Conservation (phyloP, 2,888 invertebrate genomes). For the Aspidiotus destructor region DNA sequence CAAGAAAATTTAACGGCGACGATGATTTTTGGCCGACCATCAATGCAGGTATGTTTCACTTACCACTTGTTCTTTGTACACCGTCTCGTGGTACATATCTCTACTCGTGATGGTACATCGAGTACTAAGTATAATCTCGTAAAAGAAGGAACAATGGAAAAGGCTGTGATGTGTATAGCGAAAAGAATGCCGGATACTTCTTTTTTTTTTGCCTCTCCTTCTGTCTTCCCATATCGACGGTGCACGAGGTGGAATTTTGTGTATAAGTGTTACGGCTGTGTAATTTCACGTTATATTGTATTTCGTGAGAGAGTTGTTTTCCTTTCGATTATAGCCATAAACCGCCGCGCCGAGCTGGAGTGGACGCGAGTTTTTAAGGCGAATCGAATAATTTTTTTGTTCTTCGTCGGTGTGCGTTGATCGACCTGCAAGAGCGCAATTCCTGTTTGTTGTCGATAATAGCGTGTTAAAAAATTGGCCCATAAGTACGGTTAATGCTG, state of each 20-base stretch:
- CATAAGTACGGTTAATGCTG: too few relatives aligned
- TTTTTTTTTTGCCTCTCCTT: neutral
- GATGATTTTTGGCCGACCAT: conserved; percentile 30
- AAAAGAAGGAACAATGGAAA: neutral
- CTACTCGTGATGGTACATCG: too few relatives aligned
- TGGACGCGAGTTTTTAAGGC: too few relatives aligned
- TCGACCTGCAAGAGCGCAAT: too few relatives aligned
- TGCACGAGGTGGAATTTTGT: conserved; percentile 2
- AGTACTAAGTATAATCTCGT: neutral
- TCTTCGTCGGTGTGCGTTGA: too few relatives aligned
- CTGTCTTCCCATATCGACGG: neutral
- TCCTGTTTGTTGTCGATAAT: too few relatives aligned
- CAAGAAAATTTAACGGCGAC: conserved; percentile 20
- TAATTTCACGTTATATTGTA: neutral
- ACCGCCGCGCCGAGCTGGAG: too few relatives aligned
- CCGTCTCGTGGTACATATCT: too few relatives aligned
- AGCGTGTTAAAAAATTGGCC: too few relatives aligned
- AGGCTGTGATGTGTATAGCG: neutral
- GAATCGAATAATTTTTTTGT: too few relatives aligned
- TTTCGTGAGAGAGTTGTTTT: conserved; percentile 2
- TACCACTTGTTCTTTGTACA: too few relatives aligned
- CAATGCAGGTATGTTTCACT: conserved; percentile 25
- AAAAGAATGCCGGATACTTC: neutral
- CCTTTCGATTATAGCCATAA: neutral
- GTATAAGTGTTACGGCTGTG: neutral